Evolutionary conservation across 2,888 invertebrate genomes (phyloP).

Genomic region (Pseudanteris insignis): DNA sequence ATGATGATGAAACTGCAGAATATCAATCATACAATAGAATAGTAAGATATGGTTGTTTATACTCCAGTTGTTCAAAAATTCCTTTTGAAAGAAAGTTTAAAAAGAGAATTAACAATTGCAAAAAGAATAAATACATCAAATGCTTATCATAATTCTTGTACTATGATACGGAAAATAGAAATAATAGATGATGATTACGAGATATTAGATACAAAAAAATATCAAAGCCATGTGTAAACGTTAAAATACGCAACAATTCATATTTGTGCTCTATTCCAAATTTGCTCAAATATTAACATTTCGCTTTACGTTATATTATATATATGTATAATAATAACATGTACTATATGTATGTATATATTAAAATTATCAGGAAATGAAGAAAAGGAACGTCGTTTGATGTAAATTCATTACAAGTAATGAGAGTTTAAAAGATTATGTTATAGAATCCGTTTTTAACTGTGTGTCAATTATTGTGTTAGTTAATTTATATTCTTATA

Average conservation of each 20-base stretch:
- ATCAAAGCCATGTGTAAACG: slow-evolving; percentile 1
- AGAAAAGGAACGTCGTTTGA: no score
- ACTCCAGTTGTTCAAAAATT: slow-evolving; percentile 1
- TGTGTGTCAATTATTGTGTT: no score
- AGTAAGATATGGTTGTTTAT: slow-evolving; percentile 3
- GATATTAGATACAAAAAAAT: not conserved
- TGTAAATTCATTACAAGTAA: no score
- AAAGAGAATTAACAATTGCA: not conserved
- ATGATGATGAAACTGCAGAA: not conserved
- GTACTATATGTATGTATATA: no score
- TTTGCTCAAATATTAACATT: not conserved
- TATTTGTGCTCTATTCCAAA: slow-evolving; percentile 1
- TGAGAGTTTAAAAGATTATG: no score
- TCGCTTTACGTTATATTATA: no score
- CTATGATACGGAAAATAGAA: slow-evolving; percentile 1
- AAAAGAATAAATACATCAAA: not conserved
- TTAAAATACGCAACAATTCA: not conserved
- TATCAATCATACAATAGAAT: slow-evolving; percentile 1
- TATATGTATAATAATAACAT: no score
- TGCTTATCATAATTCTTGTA: not conserved
- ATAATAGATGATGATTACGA: not conserved
- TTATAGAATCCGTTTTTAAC: no score
- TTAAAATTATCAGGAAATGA: no score
- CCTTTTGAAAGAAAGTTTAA: not conserved
- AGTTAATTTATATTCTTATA: no score